Conservation (phyloP, 2,113 vertebrate species). For the Bubo bubo region DNA sequence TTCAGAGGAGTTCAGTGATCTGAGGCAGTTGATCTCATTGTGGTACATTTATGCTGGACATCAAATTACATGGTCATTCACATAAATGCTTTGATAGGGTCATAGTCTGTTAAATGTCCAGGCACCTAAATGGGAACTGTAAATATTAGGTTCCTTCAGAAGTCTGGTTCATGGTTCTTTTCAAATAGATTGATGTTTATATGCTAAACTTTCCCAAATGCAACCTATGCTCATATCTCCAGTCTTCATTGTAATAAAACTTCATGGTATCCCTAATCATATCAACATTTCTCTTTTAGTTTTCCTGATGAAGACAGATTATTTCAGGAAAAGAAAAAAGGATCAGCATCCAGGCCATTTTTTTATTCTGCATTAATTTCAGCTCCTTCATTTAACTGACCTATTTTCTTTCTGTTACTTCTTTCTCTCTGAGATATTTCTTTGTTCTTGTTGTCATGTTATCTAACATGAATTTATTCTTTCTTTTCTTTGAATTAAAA, state of each 20-base stretch:
- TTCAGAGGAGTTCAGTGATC: neutral
- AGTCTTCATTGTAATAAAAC: neutral
- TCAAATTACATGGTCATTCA: neutral
- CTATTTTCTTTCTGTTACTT: slow-evolving; percentile 34
- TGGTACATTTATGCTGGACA: neutral
- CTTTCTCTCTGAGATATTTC: neutral
- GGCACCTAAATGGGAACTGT: neutral
- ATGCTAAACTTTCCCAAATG: neutral
- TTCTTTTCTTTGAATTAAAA: neutral
- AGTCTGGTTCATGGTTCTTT: neutral
- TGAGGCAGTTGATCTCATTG: neutral
- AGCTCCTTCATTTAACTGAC: slow-evolving; percentile 2
- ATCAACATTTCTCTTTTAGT: neutral
- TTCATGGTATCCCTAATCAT: neutral
- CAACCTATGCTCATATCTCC: neutral
- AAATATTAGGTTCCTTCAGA: neutral
- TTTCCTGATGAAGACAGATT: neutral
- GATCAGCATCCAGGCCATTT: neutral
- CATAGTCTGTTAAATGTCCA: neutral
- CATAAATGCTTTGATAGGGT: neutral
- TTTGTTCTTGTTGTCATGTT: neutral
- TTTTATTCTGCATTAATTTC: slow-evolving; percentile 7
- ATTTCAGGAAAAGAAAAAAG: neutral
- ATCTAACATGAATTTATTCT: neutral
- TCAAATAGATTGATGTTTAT: neutral